A percentile compares a stretch with the other conserved stretches of the same genome.
Conservation (phyloP, 1,140 invertebrate species). For the Ostrea edulis region DNA sequence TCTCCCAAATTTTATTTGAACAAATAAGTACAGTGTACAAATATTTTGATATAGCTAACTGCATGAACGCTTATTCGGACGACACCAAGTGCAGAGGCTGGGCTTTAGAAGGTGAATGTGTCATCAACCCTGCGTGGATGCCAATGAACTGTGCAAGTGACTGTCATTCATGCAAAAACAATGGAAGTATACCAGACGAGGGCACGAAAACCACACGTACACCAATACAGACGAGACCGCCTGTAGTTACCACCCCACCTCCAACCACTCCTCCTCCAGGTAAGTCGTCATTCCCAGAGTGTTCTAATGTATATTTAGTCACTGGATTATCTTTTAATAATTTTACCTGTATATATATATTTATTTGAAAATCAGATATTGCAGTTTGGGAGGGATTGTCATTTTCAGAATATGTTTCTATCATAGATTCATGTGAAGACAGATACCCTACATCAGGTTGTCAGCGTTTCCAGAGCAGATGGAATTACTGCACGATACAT, state of each 20-base stretch:
- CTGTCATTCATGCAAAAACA: slow-evolving; percentile 53
- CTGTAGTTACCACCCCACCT: slow-evolving; percentile 33
- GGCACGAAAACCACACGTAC: background rate
- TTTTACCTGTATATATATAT: too few relatives aligned
- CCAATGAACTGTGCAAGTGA: slow-evolving; percentile 58
- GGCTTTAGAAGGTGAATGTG: slow-evolving; percentile 60
- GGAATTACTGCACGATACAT: background rate
- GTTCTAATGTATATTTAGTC: background rate
- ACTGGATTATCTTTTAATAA: too few relatives aligned
- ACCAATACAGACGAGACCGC: slow-evolving; percentile 30
- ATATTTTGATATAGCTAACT: slow-evolving; percentile 46
- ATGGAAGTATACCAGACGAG: background rate
- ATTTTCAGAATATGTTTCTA: background rate
- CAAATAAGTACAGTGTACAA: too few relatives aligned
- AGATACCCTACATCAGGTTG: background rate
- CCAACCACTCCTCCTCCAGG: slow-evolving; percentile 16
- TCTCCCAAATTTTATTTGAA: too few relatives aligned
- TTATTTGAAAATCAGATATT: background rate
- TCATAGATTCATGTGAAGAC: background rate
- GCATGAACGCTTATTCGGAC: slow-evolving; percentile 52
- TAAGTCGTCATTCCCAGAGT: background rate
- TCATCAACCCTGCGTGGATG: slow-evolving; percentile 60
- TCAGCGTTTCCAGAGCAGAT: background rate
- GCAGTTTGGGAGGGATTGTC: background rate
- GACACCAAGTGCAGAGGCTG: slow-evolving; percentile 56